Base-by-base conservation (phyloP, 2,797 vertebrate species). In the Galaxias olidus region DNA sequence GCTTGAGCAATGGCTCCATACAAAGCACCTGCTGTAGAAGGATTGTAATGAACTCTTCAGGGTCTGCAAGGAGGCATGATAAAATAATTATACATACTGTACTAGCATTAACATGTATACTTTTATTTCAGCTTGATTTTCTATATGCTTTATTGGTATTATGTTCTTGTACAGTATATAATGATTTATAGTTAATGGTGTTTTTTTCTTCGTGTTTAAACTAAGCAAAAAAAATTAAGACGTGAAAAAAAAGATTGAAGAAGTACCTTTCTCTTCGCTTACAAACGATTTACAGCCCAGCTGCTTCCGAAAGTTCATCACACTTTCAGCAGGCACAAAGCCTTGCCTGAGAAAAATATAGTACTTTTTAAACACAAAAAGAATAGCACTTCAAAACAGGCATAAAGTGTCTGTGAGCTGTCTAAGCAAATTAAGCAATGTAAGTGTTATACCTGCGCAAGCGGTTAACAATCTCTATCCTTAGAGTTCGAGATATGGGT, bases 211-310 rank as follows among this genome's bases (percentile, higher is more conserved):
- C 30, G 2, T 30, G 30, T 30, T 6, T 30, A 30, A 30, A 30
- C 30, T 6, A 30, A 30, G 30, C 3, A 30, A 53, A 8, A 19
- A 53, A 17, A 18, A 19, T 19, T 9, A 8, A 53, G 12, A 19
- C 19, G 8, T 40, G 11, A 13, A 12, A 42, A 4, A 4, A 9
- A 20, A 63, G 7, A 30, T 40, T 50, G 12, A 10, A 17, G 10
- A 44, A 14, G 12, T 75, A 94, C 93, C 93, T 89, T 94, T 94
- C 75, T 94, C 93, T 9, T 94, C 92, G 1, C 86, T 92, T 58
- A 79, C 76, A 64, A 93, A 94, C 6, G 91, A 91, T 70, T 91
- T 87, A 13, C 91, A 93, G 61, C 92, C 92, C n/a, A 94, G 90
- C 53, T 91, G 78, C 77, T 87, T 89, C 11, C 93, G 90, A 66